Conservation (phyloP, 1,140 invertebrate genomes). For the Brachionus rubens region DNA sequence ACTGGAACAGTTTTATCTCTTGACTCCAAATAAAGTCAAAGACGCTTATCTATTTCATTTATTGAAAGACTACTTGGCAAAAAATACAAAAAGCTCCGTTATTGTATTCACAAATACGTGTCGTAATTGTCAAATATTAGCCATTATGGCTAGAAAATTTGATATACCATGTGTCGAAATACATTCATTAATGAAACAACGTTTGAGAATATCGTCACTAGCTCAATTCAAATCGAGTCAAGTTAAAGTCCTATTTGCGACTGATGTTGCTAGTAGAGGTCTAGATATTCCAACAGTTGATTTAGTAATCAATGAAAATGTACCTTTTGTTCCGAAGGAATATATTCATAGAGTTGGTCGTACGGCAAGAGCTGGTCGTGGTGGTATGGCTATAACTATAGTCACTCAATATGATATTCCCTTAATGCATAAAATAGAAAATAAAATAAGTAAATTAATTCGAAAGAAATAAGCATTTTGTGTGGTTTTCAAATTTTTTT, state of each 20-base stretch:
- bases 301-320: conserved; percentile 61
- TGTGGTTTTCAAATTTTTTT: background rate
- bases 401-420: conserved; percentile 86
- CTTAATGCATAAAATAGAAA: conserved; percentile 79
- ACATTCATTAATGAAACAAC: conserved; percentile 65
- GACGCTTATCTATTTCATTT: conserved; percentile 90
- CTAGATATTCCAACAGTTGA: conserved; percentile 61
- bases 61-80: conserved; percentile 71
- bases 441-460: conserved; percentile 67
- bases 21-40: conserved; percentile 81
- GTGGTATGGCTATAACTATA: conserved; percentile 73
- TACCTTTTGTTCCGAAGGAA: conserved; percentile 58
- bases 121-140: conserved; percentile 65
- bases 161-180: conserved; percentile 78
- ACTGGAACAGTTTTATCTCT: conserved; percentile 81
- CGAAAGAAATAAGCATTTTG: background rate
- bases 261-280: conserved; percentile 61
- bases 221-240: conserved; percentile 59
- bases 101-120: conserved; percentile 91
- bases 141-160: conserved; percentile 76
- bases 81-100: conserved; percentile 73
- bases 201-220: conserved; percentile 55
- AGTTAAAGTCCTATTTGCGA: conserved; percentile 59
- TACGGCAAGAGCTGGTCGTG: conserved; percentile 58
- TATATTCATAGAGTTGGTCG: conserved; percentile 61